phyloP scores from a whole-genome alignment of 2,888 invertebrate genomes.

The Dascillus cervinus region DNA sequence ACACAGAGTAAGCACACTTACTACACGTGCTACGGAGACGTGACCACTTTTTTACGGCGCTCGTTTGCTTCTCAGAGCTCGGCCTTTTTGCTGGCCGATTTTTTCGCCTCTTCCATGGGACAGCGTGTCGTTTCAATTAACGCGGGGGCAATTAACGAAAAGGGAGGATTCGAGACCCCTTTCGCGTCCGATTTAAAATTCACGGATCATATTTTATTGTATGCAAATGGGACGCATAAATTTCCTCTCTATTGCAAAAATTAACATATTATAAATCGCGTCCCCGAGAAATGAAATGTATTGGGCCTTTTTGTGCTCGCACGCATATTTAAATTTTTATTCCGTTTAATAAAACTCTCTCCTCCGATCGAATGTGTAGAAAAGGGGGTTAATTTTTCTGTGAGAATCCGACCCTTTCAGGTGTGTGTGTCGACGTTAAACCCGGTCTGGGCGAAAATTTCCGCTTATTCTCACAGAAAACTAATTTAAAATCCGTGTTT shows the following conservation, averaged over 20 bases:
- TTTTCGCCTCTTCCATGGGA: neutral
- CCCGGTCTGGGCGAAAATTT: too few relatives aligned
- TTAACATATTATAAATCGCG: constrained; percentile 33
- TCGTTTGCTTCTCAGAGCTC: constrained; percentile 8
- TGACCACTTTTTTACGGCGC: constrained; percentile 22
- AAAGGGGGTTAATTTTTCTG: too few relatives aligned
- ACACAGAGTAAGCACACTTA: constrained; percentile 29
- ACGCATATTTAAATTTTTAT: constrained; percentile 13
- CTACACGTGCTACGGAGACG: constrained; percentile 29
- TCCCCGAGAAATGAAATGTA: constrained; percentile 21
- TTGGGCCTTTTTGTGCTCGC: constrained; percentile 18
- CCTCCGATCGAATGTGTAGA: too few relatives aligned
- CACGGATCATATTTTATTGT: constrained; percentile 38
- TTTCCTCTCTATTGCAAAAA: constrained; percentile 34
- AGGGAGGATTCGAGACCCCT: neutral
- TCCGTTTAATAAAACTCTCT: too few relatives aligned
- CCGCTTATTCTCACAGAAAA: too few relatives aligned
- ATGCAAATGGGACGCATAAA: constrained; percentile 35
- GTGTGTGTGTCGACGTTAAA: too few relatives aligned
- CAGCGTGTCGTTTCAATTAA: neutral
- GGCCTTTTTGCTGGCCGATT: constrained; percentile 1
- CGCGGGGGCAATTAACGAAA: neutral
- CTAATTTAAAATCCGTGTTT: too few relatives aligned
- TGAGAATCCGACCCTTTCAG: too few relatives aligned
- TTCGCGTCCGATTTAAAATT: constrained; percentile 31